These are phyloP conservation scores for Listronotus bonariensis DNA, from an alignment of 1,140 invertebrate species.

Conservation along the genomic window DNA sequence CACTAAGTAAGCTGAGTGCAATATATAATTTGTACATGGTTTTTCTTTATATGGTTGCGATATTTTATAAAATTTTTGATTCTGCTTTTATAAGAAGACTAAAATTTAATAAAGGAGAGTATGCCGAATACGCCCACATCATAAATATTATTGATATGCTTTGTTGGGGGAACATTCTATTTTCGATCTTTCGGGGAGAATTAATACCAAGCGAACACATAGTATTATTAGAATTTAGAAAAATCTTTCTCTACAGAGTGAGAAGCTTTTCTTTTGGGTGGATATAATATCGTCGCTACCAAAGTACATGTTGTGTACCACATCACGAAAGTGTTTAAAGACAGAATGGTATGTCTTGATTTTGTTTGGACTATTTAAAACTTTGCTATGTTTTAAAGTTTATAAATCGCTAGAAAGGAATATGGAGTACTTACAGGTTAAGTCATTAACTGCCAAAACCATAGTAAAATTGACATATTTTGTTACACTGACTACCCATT, in stretches of 20 bases:
- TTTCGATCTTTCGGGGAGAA: slow-evolving; percentile 1
- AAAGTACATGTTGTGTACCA: background rate
- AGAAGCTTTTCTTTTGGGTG: slow-evolving; percentile 1
- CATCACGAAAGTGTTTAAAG: background rate
- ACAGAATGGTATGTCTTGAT: background rate
- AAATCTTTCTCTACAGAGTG: background rate
- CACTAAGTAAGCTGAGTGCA: background rate
- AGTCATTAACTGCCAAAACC: background rate
- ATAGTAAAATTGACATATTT: background rate
- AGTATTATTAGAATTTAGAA: background rate
- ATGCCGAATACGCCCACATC: background rate
- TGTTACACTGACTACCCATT: background rate
- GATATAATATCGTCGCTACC: slow-evolving; percentile 1
- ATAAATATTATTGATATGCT: background rate
- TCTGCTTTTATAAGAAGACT: background rate
- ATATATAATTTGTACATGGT: background rate
- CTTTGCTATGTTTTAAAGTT: background rate
- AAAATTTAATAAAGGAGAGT: background rate
- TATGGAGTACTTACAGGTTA: background rate
- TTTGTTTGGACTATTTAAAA: background rate
- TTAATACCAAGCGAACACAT: background rate
- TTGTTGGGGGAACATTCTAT: background rate
- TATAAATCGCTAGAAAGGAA: background rate
- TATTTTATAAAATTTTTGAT: slow-evolving; percentile 2
- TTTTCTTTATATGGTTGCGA: background rate